phyloP scores from a whole-genome alignment of 2,888 invertebrate species.

The Sicus ferrugineus region DNA sequence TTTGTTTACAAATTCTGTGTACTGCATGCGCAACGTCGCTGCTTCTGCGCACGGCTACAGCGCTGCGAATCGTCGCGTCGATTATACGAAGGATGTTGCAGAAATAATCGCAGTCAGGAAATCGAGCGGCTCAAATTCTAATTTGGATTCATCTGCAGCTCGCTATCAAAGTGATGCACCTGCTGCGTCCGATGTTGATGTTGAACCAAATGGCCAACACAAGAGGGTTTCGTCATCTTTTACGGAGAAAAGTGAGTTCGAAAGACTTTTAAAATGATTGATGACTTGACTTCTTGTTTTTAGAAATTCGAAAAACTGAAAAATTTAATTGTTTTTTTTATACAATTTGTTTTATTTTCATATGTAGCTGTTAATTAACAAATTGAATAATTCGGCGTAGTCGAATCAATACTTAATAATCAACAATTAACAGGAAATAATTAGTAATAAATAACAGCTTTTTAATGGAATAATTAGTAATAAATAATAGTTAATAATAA shows the following conservation, averaged over 20 bases:
- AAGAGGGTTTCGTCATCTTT: conserved; percentile 23
- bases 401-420: no score
- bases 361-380: no score
- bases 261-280: neutral
- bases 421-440: no score
- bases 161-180: conserved; percentile 32
- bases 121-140: conserved; percentile 35
- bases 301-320: no score
- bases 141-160: conserved; percentile 40
- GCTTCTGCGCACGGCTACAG: conserved; percentile 25
- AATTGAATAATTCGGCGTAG: no score
- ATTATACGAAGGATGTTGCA: neutral
- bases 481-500: no score
- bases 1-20: conserved; percentile 21
- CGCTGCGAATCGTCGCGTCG: neutral
- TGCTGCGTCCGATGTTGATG: conserved; percentile 29
- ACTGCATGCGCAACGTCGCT: neutral
- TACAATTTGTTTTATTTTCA: no score
- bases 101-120: conserved; percentile 7
- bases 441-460: no score
- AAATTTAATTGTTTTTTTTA: no score
- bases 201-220: conserved; percentile 31
- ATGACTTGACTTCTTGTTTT: no score
- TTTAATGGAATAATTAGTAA: no score
- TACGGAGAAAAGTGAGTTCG: conserved; percentile 42